Percentiles rank a stretch among this genome's conserved stretches.
phyloP scores from a whole-genome alignment of 2,797 vertebrate genomes.

The Onychomys leucogaster region DNA sequence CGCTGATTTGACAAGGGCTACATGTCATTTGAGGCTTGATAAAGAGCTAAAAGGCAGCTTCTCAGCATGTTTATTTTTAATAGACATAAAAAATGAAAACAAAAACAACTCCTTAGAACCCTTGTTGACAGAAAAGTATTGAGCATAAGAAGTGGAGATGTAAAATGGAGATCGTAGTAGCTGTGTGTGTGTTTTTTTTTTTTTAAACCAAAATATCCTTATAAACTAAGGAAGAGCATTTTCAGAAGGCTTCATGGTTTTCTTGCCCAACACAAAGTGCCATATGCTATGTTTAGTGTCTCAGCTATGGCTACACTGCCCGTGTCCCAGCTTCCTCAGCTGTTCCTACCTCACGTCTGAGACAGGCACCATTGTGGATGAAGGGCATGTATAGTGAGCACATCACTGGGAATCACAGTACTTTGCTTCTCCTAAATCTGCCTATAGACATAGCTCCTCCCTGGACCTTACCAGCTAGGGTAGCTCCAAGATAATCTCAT shows the following conservation, averaged over 20 bases:
- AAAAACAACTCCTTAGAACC: slow-evolving; percentile 52
- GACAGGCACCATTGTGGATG: background rate
- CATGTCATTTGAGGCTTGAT: slow-evolving; percentile 77
- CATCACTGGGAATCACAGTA: background rate
- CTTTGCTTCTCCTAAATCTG: background rate
- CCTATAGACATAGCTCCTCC: background rate
- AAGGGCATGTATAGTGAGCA: background rate
- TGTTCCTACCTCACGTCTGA: background rate
- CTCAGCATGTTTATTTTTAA: slow-evolving; percentile 88
- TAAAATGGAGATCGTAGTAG: background rate
- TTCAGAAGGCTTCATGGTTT: background rate
- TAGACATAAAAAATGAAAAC: slow-evolving; percentile 86
- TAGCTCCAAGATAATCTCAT: background rate
- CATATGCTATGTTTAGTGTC: background rate
- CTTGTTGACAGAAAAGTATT: slow-evolving; percentile 73
- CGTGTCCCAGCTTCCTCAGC: background rate
- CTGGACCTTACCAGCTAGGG: background rate
- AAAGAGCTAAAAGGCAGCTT: slow-evolving; percentile 78
- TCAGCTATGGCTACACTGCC: background rate
- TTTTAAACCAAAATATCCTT: background rate
- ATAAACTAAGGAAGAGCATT: background rate
- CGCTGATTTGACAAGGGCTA: slow-evolving; percentile 71
- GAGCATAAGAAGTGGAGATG: background rate
- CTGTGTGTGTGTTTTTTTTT: background rate
- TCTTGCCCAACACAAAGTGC: background rate